These are phyloP conservation scores for Camponotus pennsylvanicus DNA, from an alignment of 1,140 invertebrate species.

Conservation along the genomic window DNA sequence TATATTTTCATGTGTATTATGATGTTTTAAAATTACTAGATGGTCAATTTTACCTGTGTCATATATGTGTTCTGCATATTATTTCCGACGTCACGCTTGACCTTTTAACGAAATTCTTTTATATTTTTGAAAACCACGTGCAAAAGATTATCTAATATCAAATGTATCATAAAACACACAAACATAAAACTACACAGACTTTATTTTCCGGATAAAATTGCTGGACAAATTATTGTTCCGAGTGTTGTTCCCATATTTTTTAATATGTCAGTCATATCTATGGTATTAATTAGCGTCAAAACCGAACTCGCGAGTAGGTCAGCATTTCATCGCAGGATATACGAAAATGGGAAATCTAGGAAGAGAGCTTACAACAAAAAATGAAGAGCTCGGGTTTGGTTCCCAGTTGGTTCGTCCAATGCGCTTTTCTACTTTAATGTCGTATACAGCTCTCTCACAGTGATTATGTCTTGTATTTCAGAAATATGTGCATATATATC, in stretches of 20 bases:
- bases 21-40: background rate
- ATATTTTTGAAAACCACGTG: background rate
- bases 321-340: background rate
- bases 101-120: background rate
- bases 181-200: background rate
- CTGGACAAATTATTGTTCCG: background rate
- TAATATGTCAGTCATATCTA: background rate
- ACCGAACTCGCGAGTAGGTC: conserved; percentile 25
- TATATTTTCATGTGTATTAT: background rate
- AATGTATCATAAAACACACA: background rate
- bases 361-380: conserved; percentile 3
- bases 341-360: conserved; percentile 45
- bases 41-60: background rate
- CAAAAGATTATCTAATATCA: background rate
- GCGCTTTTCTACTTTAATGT: conserved; percentile 56
- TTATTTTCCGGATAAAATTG: conserved; percentile 2
- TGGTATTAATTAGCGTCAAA: conserved; percentile 45
- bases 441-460: background rate
- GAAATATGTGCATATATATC: background rate
- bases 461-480: conserved; percentile 24
- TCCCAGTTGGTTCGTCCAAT: background rate
- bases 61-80: background rate
- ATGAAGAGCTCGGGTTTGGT: conserved; percentile 16
- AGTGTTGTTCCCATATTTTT: background rate
- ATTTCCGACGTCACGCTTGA: background rate